Base-by-base conservation (phyloP, 2,113 vertebrate species). In the Saimiri boliviensis region DNA sequence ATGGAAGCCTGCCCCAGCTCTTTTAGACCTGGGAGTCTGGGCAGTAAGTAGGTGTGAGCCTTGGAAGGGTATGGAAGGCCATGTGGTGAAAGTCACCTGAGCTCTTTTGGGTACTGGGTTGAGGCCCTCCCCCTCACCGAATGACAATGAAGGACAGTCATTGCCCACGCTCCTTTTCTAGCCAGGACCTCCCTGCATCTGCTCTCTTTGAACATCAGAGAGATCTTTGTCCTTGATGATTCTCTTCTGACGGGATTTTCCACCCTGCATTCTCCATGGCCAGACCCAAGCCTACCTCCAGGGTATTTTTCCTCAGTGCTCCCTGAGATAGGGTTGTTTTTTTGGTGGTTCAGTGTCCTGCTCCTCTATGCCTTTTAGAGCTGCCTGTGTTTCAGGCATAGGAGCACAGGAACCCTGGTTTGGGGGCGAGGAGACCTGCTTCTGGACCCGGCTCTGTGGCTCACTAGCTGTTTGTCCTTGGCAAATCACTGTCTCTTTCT, bases 171-270 rank as follows among this genome's bases (percentile, higher is more conserved):
- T n/a, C 14, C 11, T 70, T 86, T 30, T 40, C 49, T 35, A 52
- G 30, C 4, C 16, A 23, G 63, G 23, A 68, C 25, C 35, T 52
- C 56, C 21, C 77, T 89, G 71, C 68, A 94, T 79, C 93, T 91
- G 58, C 94, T 97, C 90, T 97, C 96, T 98, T 82, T 20, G 40
- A 94, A 97, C 96, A 85, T 95, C 94, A 66, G 82, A 94, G 85
- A 94, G 86, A 27, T 97, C 96, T 98, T 97, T 97, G 94, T 96
- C 96, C 97, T 97, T 97, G 90, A 96, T 95, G 96, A 85, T 80
- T 95, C 95, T 95, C 94, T 94, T 96, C 89, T 76, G 88, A 42
- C 20, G n/a, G 76, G 8, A n/a, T 63, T n/a, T 91, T 60, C 16
- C 92, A 94, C 88, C 94, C 93, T 94, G 83, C 74, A 73, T 97